Evolutionary conservation across 2,113 vertebrate species (phyloP).

Genomic region (Serilophus lunatus): DNA sequence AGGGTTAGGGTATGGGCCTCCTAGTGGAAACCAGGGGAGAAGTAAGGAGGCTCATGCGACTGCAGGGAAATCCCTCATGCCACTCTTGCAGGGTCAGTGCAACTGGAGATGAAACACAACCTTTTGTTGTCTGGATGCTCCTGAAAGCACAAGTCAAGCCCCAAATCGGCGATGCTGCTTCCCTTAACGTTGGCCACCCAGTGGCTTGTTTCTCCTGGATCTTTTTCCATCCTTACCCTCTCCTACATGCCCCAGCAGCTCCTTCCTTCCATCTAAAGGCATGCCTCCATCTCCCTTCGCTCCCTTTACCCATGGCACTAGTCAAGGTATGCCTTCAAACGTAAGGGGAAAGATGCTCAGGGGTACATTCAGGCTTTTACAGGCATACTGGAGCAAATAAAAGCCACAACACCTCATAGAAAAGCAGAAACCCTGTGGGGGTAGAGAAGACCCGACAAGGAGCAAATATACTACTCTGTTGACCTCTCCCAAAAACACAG

Average conservation of each 20-base stretch:
- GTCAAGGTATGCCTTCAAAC: accelerated
- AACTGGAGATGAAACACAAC: not conserved
- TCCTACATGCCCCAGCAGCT: not conserved
- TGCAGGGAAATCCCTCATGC: not conserved
- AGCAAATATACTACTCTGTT: accelerated
- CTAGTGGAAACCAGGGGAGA: not conserved
- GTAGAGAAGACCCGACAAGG: not conserved
- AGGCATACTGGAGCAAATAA: not conserved
- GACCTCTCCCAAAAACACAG: not conserved
- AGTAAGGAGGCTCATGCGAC: accelerated
- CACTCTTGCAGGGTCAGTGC: not conserved
- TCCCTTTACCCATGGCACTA: not conserved
- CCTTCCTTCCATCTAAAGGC: not conserved
- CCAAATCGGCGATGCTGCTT: not conserved
- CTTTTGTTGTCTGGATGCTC: not conserved
- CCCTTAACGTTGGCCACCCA: not conserved
- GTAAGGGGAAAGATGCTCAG: not conserved
- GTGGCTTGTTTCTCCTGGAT: not conserved
- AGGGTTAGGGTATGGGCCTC: not conserved
- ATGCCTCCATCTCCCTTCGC: not conserved
- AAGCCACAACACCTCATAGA: not conserved
- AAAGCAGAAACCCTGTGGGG: not conserved
- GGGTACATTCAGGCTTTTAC: not conserved
- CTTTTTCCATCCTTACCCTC: not conserved
- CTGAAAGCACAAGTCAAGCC: not conserved